Evolutionary conservation across 2,888 invertebrate genomes (phyloP).

Genomic region (Dynastes grantii): DNA sequence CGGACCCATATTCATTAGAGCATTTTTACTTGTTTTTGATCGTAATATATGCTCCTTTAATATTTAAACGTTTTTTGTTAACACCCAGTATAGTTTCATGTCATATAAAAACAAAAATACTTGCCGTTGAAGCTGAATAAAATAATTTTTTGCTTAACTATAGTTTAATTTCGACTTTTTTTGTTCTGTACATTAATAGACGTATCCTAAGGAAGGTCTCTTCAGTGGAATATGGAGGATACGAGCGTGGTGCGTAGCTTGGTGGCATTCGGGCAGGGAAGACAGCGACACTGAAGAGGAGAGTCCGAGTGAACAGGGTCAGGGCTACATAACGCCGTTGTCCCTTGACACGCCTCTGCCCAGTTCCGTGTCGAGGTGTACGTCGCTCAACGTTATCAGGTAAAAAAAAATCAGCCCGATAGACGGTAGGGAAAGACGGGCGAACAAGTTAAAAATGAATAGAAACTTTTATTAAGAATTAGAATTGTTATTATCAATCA

Average conservation of each 20-base stretch:
- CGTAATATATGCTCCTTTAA: too few relatives aligned
- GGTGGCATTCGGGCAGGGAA: slow-evolving; percentile 92
- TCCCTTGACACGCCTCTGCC: slow-evolving; percentile 91
- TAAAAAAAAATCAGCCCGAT: slow-evolving; percentile 49
- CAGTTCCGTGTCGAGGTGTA: slow-evolving; percentile 89
- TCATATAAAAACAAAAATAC: too few relatives aligned
- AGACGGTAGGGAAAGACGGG: too few relatives aligned
- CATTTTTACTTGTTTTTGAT: too few relatives aligned
- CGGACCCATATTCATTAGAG: too few relatives aligned
- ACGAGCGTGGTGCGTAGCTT: slow-evolving; percentile 88
- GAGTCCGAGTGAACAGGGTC: slow-evolving; percentile 78
- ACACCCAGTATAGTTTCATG: too few relatives aligned
- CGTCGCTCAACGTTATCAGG: slow-evolving; percentile 86
- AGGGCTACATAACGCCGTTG: slow-evolving; percentile 84
- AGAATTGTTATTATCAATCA: too few relatives aligned
- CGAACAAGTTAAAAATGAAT: slow-evolving; percentile 11
- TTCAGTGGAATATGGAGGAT: slow-evolving; percentile 68
- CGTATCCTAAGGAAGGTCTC: slow-evolving; percentile 66
- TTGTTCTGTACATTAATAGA: slow-evolving; percentile 25
- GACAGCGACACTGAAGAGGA: slow-evolving; percentile 88
- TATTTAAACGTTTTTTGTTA: too few relatives aligned
- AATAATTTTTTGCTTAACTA: too few relatives aligned
- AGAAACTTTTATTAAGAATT: too few relatives aligned
- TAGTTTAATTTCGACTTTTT: not conserved
- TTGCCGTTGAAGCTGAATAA: too few relatives aligned